Percentiles rank a stretch among this genome's conserved stretches.
phyloP scores from a whole-genome alignment of 2,888 invertebrate species.

The Dolomedes plantarius region DNA sequence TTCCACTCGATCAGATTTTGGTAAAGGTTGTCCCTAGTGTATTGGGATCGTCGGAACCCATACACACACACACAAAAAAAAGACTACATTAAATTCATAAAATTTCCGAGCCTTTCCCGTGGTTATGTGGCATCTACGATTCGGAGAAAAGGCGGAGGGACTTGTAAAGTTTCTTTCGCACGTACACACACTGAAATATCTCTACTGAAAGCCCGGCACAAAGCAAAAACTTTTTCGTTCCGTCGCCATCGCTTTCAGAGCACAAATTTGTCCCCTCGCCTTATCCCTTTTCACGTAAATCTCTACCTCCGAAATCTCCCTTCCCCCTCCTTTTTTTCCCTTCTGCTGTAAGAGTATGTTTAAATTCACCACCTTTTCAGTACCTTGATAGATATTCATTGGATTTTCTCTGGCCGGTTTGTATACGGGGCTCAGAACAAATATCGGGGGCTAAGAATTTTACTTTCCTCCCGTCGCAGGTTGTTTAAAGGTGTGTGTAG shows the following conservation, averaged over 20 bases:
- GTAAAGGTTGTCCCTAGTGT: no score
- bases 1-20: no score
- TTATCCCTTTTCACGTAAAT: neutral
- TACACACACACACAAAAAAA: no score
- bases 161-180: no score
- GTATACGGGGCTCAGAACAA: neutral
- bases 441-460: neutral
- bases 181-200: no score
- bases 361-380: slow-evolving; percentile 17
- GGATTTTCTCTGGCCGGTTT: slow-evolving; percentile 5
- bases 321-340: neutral
- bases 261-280: neutral
- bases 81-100: neutral
- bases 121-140: no score
- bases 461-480: neutral
- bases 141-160: no score
- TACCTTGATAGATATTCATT: slow-evolving; percentile 1
- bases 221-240: neutral
- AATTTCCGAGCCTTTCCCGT: no score
- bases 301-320: no score
- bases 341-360: slow-evolving; percentile 20
- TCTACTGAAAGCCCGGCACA: neutral
- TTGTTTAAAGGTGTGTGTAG: neutral
- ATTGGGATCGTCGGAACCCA: no score
- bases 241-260: neutral